phyloP scores from a whole-genome alignment of 2,888 invertebrate genomes.

The Dione vanillae region DNA sequence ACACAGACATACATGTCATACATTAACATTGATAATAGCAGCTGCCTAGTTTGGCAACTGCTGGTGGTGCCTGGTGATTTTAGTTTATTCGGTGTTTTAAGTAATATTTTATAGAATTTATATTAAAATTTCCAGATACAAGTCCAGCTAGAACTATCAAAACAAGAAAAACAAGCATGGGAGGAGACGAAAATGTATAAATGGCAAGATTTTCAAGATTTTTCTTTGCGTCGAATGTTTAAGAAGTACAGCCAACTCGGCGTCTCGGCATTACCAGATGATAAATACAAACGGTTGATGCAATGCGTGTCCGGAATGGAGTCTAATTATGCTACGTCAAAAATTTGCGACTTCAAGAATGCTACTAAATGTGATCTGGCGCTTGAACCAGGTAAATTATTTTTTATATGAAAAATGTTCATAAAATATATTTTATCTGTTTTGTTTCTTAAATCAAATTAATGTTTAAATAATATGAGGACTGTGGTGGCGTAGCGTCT shows the following conservation, averaged over 20 bases:
- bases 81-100: too few species aligned
- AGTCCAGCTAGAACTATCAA: slow-evolving; percentile 71
- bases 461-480: too few species aligned
- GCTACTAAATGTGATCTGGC: slow-evolving; percentile 86
- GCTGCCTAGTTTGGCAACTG: too few species aligned
- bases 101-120: too few species aligned
- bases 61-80: too few species aligned
- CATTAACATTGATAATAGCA: too few species aligned
- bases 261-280: slow-evolving; percentile 88
- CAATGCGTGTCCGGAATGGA: slow-evolving; percentile 89
- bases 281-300: slow-evolving; percentile 85
- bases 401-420: too few species aligned
- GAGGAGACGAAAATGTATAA: slow-evolving; percentile 87
- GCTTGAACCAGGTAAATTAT: slow-evolving; percentile 88
- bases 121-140: slow-evolving; percentile 61
- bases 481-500: too few species aligned
- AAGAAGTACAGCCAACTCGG: slow-evolving; percentile 89
- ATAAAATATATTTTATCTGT: too few species aligned
- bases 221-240: slow-evolving; percentile 89
- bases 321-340: slow-evolving; percentile 90
- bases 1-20: too few species aligned
- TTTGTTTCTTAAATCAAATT: too few species aligned
- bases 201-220: slow-evolving; percentile 89
- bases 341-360: slow-evolving; percentile 89
- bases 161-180: slow-evolving; percentile 86